phyloP scores from a whole-genome alignment of 2,797 vertebrate species.

The Eulemur mongoz region DNA sequence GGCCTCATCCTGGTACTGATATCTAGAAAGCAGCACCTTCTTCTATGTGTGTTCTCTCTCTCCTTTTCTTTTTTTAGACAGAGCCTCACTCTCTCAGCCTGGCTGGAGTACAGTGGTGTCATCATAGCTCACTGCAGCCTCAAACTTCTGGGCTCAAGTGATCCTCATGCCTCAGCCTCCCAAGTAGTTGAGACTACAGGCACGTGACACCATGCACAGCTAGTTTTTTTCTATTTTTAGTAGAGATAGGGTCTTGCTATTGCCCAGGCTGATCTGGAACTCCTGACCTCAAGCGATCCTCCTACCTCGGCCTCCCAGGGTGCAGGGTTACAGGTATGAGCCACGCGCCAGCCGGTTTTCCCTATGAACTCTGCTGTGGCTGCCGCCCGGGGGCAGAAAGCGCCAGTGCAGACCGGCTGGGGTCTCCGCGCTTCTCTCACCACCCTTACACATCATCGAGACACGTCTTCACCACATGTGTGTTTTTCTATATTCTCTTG shows the following conservation, averaged over 20 bases:
- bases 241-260: background rate
- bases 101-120: background rate
- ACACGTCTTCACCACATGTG: too few species aligned
- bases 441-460: too few species aligned
- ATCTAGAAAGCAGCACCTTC: slow-evolving; percentile 83
- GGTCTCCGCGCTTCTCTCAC: too few species aligned
- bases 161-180: background rate
- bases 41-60: background rate
- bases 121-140: background rate
- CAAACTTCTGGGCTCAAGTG: background rate
- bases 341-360: too few species aligned
- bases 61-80: background rate
- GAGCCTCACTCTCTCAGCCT: background rate
- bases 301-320: background rate
- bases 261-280: background rate
- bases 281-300: background rate
- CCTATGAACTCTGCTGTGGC: too few species aligned
- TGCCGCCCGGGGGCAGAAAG: too few species aligned
- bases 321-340: background rate
- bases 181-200: background rate
- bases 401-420: too few species aligned
- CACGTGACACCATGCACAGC: accelerated
- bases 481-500: too few species aligned
- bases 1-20: background rate
- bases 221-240: background rate